Conservation (phyloP, 1,140 invertebrate species). For the Nylanderia fulva region DNA sequence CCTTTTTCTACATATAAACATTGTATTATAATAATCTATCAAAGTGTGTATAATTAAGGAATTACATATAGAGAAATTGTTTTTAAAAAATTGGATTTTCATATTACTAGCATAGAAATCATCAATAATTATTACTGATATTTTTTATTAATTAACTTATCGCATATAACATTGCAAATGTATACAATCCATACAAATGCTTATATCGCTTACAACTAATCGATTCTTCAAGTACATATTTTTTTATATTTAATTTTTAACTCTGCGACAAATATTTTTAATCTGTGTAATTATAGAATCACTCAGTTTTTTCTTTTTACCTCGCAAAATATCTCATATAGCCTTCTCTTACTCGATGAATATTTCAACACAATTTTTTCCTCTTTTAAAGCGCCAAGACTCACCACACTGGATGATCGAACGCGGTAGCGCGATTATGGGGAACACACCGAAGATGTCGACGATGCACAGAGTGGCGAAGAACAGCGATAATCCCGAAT, state of each 20-base stretch:
- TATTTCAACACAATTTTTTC: background rate
- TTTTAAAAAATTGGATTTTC: too few species aligned
- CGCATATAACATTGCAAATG: background rate
- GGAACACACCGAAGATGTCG: slow-evolving; percentile 93
- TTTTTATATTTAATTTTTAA: too few species aligned
- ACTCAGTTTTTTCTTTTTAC: background rate
- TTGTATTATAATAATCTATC: slow-evolving; percentile 1
- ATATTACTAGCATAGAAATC: too few species aligned
- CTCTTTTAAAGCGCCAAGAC: slow-evolving; percentile 44
- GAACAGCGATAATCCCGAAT: slow-evolving; percentile 87
- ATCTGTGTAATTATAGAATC: too few species aligned
- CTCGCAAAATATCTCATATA: background rate
- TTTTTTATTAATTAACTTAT: too few species aligned
- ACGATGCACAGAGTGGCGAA: slow-evolving; percentile 92
- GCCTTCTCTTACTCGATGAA: background rate
- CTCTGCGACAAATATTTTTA: too few species aligned
- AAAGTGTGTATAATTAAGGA: background rate
- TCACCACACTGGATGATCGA: slow-evolving; percentile 90
- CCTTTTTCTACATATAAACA: background rate
- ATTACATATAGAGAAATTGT: too few species aligned
- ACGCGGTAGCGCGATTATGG: slow-evolving; percentile 90
- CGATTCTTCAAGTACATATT: too few species aligned
- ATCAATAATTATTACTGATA: too few species aligned
- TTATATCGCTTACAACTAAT: too few species aligned
- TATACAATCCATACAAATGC: background rate